phyloP scores from a whole-genome alignment of 2,113 vertebrate genomes.

The Phrynocephalus versicolor region DNA sequence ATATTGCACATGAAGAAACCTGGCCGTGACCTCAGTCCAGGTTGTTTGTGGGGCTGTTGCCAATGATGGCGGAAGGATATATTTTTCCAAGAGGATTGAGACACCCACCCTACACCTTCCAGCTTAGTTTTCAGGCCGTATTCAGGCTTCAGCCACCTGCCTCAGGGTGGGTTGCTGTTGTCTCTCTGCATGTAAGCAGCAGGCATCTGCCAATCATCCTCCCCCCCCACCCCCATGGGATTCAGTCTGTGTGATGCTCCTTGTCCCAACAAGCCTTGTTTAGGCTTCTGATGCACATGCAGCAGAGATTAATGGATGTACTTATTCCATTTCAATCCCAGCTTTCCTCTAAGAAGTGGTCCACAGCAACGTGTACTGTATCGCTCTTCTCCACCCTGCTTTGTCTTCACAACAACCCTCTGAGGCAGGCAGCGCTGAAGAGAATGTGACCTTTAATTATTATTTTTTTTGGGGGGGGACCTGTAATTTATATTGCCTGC shows the following conservation, averaged over 20 bases:
- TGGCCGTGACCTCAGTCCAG: no score
- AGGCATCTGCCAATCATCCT: neutral
- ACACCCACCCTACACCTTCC: no score
- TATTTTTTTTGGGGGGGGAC: no score
- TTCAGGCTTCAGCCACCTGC: neutral
- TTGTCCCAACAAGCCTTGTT: neutral
- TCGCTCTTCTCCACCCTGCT: neutral
- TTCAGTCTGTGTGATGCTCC: neutral
- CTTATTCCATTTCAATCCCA: neutral
- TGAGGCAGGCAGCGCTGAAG: no score
- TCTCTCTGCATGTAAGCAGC: neutral
- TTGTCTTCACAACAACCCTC: neutral
- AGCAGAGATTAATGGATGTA: no score
- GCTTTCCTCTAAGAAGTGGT: neutral
- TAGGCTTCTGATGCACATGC: neutral
- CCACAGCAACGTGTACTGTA: accelerated
- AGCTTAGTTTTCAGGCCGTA: no score
- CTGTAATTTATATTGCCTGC: no score
- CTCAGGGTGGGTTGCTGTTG: no score
- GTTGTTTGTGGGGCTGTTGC: neutral
- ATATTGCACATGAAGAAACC: neutral
- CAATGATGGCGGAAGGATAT: neutral
- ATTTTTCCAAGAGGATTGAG: no score
- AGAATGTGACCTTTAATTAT: no score
- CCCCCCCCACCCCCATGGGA: neutral